Base-by-base conservation (phyloP, 2,888 invertebrate species). In the Thereva nobilitata region DNA sequence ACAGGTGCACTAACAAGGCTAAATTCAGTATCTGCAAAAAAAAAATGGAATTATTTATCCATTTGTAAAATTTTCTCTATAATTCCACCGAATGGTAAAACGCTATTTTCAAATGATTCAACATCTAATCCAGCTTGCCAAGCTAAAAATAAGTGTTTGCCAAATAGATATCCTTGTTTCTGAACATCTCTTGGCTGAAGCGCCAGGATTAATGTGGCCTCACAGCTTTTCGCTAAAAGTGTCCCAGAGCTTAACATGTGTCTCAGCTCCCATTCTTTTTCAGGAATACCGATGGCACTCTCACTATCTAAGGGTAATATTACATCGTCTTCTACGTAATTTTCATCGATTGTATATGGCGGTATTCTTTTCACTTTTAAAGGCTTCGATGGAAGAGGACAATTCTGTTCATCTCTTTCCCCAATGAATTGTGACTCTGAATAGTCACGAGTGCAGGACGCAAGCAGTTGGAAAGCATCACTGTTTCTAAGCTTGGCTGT, bases 401-500 rank as follows among this genome's bases (percentile, higher is more conserved):
- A 90, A 76, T 95, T 95, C 80, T 93, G 92, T 70, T 87, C 87
- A 75, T 95, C 95, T 49, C 92, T 84, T 53, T 91, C 89, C 0
- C 92, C 92, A 12, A 93, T 84, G 75, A 94, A 97, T 83, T 96
- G 95, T 0, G 94, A 92, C 78, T 95, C 93, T n/a, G 93, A 90
- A 73, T 95, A 85, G 77, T 97, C 95, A 37, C 91, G 86, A 37
- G 96, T 89, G 0, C 95, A 93, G 57, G 91, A 90, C 7, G 94
- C 93, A 83, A 97, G 93, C 70, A 94, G 82, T 80, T 93, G 93
- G 8, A 94, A 91, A 55, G 96, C 84, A 84, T 95, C 89, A 80
- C 89, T 89, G 75, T 89, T 89, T 73, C 87, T 85, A 73, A 80
- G 67, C 67, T 76, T 89, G 44, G 96, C 95, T 68, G 97, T 83